Evolutionary conservation across 92 coral and sea anemone genomes (phyloP), one percentile per base, ranked within the genome.

Genomic region (Siderastrea siderea): DNA sequence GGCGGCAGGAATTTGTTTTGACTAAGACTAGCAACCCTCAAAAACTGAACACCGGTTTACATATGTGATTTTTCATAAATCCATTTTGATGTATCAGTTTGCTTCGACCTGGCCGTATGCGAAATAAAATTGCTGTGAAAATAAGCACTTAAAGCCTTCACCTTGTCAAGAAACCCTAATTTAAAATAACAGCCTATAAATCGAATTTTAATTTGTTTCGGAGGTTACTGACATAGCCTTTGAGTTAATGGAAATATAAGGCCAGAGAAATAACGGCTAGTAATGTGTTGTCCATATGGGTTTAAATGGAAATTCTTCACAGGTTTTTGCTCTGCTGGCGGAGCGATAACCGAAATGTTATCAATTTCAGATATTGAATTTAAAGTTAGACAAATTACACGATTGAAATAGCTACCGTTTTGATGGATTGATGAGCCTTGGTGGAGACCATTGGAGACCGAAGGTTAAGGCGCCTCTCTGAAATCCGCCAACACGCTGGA

Each of bases 231-330:
- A 68, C 10, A 70, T 70, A 71, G 43, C 77, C 5, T 19, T 82
- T 7, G 51, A 46, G 16, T 57, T 45, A 57, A 26, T 70, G 26
- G 57, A 52, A 43, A 68, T 80, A 71, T 13, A 58, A 69, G 16
- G 47, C 14, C 12, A 46, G 38, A 9, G 51, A 69, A 57, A 14
- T 68, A 3, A 52, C 63, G 53, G 47, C 62, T 74, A 7, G 17
- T 48, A 81, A 82, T 82, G 58, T 69, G 86, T 58, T 82, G 14
- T 71, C 86, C 78, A 69, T 15, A 82, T 82, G 78, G 53, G 12
- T 7, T 8, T 57, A 9, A 10, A 4, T 11, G 15, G 3, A 44
- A 55, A 9, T 3, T 43, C 46, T 38, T 3, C 4, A 14, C 51
- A 46, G 81, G 11, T 17, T 53, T 17, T 14, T n/a, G 63, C 47